Conservation (phyloP, 1,140 invertebrate species). For the Drosophila pseudoobscura region DNA sequence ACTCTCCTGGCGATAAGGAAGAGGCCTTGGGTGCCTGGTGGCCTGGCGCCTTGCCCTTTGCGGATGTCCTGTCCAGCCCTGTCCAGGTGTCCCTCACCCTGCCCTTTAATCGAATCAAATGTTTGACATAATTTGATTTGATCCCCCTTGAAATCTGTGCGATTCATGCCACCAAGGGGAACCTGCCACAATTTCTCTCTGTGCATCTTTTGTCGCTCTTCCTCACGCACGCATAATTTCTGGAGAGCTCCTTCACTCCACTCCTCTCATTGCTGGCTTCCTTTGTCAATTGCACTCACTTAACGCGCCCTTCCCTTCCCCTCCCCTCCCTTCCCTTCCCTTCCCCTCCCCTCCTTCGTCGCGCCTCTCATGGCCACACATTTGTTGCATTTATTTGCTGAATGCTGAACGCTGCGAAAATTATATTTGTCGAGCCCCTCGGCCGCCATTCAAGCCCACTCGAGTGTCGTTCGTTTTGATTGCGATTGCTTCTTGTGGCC, state of each 20-base stretch:
- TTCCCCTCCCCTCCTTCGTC: background rate
- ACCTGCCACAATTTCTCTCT: background rate
- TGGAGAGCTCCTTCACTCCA: slow-evolving; percentile 52
- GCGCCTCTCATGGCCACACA: slow-evolving; percentile 7
- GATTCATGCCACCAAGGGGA: background rate
- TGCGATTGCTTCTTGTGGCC: slow-evolving; percentile 61
- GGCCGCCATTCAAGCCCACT: slow-evolving; percentile 12
- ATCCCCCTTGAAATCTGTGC: background rate
- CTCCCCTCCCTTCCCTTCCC: background rate
- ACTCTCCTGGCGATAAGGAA: slow-evolving; percentile 52
- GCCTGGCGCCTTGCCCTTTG: slow-evolving; percentile 49
- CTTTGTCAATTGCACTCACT: slow-evolving; percentile 79
- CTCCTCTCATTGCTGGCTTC: slow-evolving; percentile 63
- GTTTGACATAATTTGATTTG: slow-evolving; percentile 54
- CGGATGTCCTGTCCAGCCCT: slow-evolving; percentile 55
- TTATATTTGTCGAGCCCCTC: slow-evolving; percentile 70
- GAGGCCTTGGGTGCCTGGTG: slow-evolving; percentile 14
- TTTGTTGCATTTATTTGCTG: slow-evolving; percentile 69
- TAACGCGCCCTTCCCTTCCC: slow-evolving; percentile 39
- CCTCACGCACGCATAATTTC: slow-evolving; percentile 76
- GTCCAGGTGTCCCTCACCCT: slow-evolving; percentile 29
- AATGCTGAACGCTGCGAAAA: slow-evolving; percentile 68
- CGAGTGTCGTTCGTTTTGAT: slow-evolving; percentile 62
- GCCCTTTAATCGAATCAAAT: slow-evolving; percentile 50
- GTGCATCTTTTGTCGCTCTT: slow-evolving; percentile 15